Evolutionary conservation across 2,888 invertebrate genomes (phyloP), one percentile per base, ranked within the genome.

Genomic region (Epistrophella euchroma): DNA sequence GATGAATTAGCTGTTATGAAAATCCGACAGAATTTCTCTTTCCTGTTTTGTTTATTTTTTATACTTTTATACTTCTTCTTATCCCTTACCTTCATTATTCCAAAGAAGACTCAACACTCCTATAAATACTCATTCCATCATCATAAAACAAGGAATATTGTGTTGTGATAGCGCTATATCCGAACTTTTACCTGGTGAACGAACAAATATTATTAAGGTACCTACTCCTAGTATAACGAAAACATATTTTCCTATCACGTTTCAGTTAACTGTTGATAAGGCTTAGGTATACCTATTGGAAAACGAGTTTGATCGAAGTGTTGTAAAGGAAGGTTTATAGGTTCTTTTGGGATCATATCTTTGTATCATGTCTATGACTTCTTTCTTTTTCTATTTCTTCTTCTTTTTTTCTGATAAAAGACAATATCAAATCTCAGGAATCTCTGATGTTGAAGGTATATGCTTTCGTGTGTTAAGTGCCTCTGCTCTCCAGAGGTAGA

Each of bases 1-100:
- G 79, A 84, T 84, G 71, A 80, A 84, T 80, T 80, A 71, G 84
- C 28, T 80, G 58, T 50, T 71, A 40, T 70, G 56, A 72, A 79
- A 74, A 58, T 62, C 70, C 55, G 79, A 78, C 70, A 83, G 79
- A 55, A 50, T 56, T 45, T 40, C 13, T 15, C n/a, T 28, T 37
- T 66, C 43, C 37, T 37, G 40, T 7, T n/a, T 11, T 22, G 22
- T 50, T 37, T 52, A 9, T 52, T 25, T 52, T 52, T 52, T 25
- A 13, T 28, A 52, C 15, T 22, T 22, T 25, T 50, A 4, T 50
- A 2, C 25, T 22, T 17, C 13, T 32, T 13, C 19, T 47, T 22
- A 11, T 43, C 1, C 25, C 11, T 45, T 3, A 15, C 22, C 25
- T 5, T 37, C n/a, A n/a, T 11, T 13, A 37, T n/a, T 52, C 22